Base-by-base conservation (phyloP, 2,113 vertebrate species). In the Bubo blakistoni region DNA sequence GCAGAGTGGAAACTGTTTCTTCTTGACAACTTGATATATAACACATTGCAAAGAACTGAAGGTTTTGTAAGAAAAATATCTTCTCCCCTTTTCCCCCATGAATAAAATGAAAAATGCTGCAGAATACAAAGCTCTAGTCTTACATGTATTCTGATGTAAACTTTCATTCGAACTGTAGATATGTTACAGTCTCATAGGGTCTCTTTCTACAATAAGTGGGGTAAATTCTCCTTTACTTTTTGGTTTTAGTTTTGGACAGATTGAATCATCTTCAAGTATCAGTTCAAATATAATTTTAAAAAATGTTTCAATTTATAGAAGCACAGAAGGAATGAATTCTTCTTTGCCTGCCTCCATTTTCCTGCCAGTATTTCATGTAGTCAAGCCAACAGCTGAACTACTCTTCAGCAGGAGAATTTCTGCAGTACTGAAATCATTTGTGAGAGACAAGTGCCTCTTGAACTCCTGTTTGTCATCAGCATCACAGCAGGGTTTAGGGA, bases 391-490 rank as follows among this genome's bases (percentile, higher is more conserved):
- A 63, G 10, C 79, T 94, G 61, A 78, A 59, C 91, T 92, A 40
- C 67, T 7, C 9, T 38, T 57, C 34, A 72, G 10, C 86, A 91
- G 51, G 67, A 94, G 84, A 92, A 91, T 61, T 86, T 73, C 71
- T 73, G 38, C 65, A 66, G 63, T 80, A 70, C 59, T 92, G 59
- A 87, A 54, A 54, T 86, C 5, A n/a, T 82, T 95, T 94, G 25
- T 16, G 17, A 58, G 29, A 94, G 55, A 27, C 26, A 85, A 70
- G 40, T 94, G 80, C 57, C 22, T 92, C 47, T 78, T 93, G 81
- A 92, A 81, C 51, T 95, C 81, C 44, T 72, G 24, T 83, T 93
- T 92, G 63, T 96, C 30, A 79, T 89, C 46, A 76, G 59, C 66
- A 81, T 38, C 34, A 61, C 79, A 88, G n/a, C 49, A 81, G 62